Evolutionary conservation across 1,140 invertebrate genomes (phyloP), one percentile per base, ranked within the genome.

Genomic region (Micrasema longulum): DNA sequence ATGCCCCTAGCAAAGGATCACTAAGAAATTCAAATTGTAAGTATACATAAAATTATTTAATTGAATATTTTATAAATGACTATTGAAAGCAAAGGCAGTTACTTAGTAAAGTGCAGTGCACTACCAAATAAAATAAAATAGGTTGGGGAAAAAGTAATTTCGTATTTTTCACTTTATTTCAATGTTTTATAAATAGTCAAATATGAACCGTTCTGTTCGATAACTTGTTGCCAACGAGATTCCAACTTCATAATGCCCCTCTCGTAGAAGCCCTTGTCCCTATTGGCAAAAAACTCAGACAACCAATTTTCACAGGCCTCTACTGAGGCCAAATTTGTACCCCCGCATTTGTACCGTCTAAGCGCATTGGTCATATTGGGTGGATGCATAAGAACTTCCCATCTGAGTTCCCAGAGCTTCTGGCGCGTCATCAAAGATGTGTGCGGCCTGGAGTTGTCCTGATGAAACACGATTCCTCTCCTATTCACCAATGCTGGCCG

Each of bases 11-110:
- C 35, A 75, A 73, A 71, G 70, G 70, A 53, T 73, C 71, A 62
- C 48, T 76, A 20, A 82, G 73, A 77, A 85, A 82, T 77, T 79
- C 81, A 82, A 79, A 80, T 79, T 41, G 41, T 62, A 62, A 62
- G 36, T 45, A 62, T 2, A 55, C 31, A n/a, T n/a, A n/a, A n/a
- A n/a, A n/a, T n/a, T n/a, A n/a, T n/a, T n/a, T n/a, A n/a, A n/a
- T n/a, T n/a, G n/a, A n/a, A n/a, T n/a, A n/a, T n/a, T n/a, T n/a
- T n/a, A n/a, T n/a, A n/a, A n/a, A n/a, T n/a, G n/a, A n/a, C n/a
- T n/a, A n/a, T n/a, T n/a, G n/a, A n/a, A n/a, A n/a, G n/a, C n/a
- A n/a, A n/a, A n/a, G n/a, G n/a, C n/a, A n/a, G n/a, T n/a, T n/a
- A n/a, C n/a, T n/a, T n/a, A n/a, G n/a, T n/a, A n/a, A n/a, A n/a